Conservation (phyloP, 2,888 invertebrate genomes). For the Salticus scenicus region DNA sequence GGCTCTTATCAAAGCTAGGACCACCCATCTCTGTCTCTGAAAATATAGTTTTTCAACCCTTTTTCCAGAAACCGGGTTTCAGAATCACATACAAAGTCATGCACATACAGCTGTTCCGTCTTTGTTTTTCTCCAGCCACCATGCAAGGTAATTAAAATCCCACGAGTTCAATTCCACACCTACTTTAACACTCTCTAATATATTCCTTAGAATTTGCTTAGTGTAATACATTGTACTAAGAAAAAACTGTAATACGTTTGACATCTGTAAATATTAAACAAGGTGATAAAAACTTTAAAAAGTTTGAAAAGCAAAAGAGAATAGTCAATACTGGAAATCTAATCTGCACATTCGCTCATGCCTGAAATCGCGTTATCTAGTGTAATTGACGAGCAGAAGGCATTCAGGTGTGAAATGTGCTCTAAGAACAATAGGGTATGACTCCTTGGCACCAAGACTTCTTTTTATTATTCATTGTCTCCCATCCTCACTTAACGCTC, state of each 20-base stretch:
- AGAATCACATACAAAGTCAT: too few species aligned
- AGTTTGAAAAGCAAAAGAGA: not conserved
- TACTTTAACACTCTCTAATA: not conserved
- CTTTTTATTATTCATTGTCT: not conserved
- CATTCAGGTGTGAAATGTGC: not conserved
- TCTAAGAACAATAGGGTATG: not conserved
- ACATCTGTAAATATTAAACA: not conserved
- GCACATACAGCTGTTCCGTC: not conserved
- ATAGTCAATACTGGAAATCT: not conserved
- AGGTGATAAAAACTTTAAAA: not conserved
- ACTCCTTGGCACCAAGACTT: not conserved
- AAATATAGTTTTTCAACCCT: too few species aligned
- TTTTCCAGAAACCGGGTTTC: too few species aligned
- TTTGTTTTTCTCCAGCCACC: not conserved
- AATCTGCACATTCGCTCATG: not conserved
- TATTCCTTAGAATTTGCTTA: not conserved
- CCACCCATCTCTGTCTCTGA: too few species aligned
- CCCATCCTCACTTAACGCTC: not conserved
- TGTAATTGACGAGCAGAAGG: not conserved
- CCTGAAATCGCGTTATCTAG: not conserved
- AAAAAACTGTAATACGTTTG: too few species aligned
- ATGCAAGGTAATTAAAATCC: not conserved
- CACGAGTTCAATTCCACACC: not conserved
- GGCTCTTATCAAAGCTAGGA: too few species aligned
- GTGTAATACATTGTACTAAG: too few species aligned